Conservation (phyloP, 2,797 vertebrate genomes). For the Setipinna tenuifilis region DNA sequence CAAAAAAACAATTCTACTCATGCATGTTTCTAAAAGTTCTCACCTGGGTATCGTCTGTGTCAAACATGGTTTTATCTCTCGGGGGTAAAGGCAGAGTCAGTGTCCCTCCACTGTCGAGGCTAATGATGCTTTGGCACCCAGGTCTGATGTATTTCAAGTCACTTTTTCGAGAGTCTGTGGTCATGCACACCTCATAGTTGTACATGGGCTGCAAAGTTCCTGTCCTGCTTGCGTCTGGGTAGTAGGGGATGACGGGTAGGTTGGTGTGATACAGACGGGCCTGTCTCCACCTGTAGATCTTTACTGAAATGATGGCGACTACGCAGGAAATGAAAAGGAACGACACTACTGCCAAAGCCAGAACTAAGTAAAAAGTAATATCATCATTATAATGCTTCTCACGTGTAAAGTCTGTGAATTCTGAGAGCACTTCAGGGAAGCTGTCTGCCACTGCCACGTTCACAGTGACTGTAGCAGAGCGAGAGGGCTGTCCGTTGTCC, state of each 20-base stretch:
- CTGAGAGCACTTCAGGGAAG: conserved; percentile 46
- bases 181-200: conserved; percentile 47
- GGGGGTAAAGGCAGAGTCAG: not conserved
- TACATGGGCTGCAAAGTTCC: conserved; percentile 46
- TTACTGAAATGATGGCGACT: conserved; percentile 51
- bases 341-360: conserved; percentile 40
- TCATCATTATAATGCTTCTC: conserved; percentile 37
- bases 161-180: conserved; percentile 48
- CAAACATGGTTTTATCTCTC: not conserved
- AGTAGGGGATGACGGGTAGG: conserved; percentile 53
- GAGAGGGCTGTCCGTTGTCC: conserved; percentile 68
- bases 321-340: conserved; percentile 41
- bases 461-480: conserved; percentile 53
- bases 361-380: conserved; percentile 40
- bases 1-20: no score
- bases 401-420: conserved; percentile 44
- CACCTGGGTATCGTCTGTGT: no score
- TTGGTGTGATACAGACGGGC: conserved; percentile 40
- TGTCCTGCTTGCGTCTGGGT: conserved; percentile 46
- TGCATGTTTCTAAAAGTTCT: no score
- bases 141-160: conserved; percentile 47
- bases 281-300: conserved; percentile 57
- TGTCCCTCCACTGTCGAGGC: not conserved
- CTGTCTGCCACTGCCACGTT: conserved; percentile 46
- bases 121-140: conserved; percentile 21